phyloP scores from a whole-genome alignment of 2,797 vertebrate species.

The Anabacerthia variegaticeps region DNA sequence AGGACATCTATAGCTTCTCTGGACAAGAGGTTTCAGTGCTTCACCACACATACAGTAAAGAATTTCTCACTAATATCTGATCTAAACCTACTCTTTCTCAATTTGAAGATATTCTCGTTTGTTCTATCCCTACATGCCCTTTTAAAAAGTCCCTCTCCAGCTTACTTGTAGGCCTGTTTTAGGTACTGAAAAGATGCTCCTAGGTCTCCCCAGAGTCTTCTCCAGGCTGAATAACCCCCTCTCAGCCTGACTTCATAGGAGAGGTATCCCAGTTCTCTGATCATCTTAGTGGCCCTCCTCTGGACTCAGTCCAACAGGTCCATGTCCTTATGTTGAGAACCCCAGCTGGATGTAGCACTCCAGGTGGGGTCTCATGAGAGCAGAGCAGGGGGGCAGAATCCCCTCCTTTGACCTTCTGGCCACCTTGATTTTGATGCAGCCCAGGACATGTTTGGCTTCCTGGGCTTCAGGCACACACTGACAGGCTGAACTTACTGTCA shows the following conservation, averaged over 20 bases:
- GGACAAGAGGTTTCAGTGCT: background rate
- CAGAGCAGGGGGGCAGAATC: background rate
- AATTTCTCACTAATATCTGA: background rate
- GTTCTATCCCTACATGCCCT: rapidly evolving
- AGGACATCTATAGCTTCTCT: background rate
- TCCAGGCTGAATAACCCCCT: background rate
- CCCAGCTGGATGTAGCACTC: background rate
- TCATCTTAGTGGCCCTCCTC: background rate
- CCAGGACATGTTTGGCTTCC: background rate
- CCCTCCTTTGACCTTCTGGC: background rate
- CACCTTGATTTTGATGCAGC: background rate
- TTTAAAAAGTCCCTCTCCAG: background rate
- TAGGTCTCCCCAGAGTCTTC: background rate
- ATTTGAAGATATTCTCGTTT: background rate
- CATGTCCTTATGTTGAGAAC: background rate
- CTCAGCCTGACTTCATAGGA: background rate
- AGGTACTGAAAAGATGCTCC: background rate
- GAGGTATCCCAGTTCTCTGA: background rate
- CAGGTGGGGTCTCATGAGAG: background rate
- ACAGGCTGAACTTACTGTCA: background rate
- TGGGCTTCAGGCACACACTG: background rate
- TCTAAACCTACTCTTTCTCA: background rate
- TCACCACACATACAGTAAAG: background rate
- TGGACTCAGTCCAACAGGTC: background rate
- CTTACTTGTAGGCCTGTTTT: background rate